These are phyloP conservation scores for Cuculus canorus DNA, from an alignment of 2,797 vertebrate genomes.

Conservation along the genomic window DNA sequence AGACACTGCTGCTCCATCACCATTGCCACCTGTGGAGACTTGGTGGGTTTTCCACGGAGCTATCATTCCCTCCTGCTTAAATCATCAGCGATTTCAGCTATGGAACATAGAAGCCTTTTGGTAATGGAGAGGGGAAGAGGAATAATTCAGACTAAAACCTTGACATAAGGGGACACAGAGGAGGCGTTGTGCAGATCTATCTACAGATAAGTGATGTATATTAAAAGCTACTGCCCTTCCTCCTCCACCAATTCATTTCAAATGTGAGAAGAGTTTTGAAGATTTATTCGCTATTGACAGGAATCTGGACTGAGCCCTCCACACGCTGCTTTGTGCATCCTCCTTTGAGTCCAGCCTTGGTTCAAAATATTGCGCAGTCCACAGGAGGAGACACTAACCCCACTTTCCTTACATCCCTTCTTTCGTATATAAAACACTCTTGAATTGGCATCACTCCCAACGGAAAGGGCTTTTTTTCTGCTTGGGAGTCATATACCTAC, in stretches of 20 bases:
- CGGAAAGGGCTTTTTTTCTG: background rate
- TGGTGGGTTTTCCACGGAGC: background rate
- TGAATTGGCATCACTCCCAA: background rate
- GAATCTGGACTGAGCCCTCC: background rate
- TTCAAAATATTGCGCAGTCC: background rate
- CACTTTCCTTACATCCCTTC: background rate
- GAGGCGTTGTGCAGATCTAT: background rate
- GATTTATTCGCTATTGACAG: slow-evolving; percentile 10
- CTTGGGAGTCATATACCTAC: background rate
- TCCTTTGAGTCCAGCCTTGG: background rate
- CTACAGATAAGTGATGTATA: background rate
- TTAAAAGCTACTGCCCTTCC: background rate
- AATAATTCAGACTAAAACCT: background rate
- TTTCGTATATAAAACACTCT: background rate
- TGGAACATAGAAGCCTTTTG: background rate
- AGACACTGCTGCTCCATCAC: background rate
- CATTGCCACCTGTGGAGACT: background rate
- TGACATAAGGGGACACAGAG: background rate
- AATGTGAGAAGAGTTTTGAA: slow-evolving; percentile 17
- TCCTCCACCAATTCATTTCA: slow-evolving; percentile 19
- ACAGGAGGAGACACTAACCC: background rate
- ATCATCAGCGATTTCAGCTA: background rate
- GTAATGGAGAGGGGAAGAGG: background rate
- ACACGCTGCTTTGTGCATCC: background rate
- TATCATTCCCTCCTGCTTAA: background rate